Conservation (phyloP, 2,113 vertebrate genomes). For the Xyliphius kryptos region DNA sequence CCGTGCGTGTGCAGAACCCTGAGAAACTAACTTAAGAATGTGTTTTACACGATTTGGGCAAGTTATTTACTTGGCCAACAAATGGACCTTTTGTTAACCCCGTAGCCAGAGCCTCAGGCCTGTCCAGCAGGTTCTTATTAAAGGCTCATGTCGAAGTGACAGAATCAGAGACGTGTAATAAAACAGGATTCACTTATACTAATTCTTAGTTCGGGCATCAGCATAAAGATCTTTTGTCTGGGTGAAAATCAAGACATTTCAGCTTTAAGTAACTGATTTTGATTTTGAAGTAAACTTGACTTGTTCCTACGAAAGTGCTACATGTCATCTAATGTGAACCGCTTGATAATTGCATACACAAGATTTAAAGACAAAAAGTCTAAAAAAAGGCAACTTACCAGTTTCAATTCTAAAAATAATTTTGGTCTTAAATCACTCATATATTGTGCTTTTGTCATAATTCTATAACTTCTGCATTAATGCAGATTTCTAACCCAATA, state of each 20-base stretch:
- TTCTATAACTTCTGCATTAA: slow-evolving; percentile 2
- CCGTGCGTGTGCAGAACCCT: neutral
- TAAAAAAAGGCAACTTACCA: neutral
- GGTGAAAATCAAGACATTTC: slow-evolving; percentile 5
- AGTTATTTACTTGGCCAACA: neutral
- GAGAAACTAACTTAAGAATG: slow-evolving; percentile 10
- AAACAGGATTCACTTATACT: neutral
- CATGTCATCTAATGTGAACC: neutral
- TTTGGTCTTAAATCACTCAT: neutral
- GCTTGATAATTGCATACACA: neutral
- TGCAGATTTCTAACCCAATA: neutral
- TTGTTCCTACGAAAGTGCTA: slow-evolving; percentile 18
- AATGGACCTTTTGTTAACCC: neutral
- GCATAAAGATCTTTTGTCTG: neutral
- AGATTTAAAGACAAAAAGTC: neutral
- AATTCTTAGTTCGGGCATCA: neutral
- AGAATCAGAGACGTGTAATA: neutral
- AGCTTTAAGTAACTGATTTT: neutral
- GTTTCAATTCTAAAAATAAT: slow-evolving; percentile 6
- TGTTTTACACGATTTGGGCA: neutral
- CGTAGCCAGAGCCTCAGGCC: slow-evolving; percentile 5
- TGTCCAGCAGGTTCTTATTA: slow-evolving; percentile 2
- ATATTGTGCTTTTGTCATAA: slow-evolving; percentile 6
- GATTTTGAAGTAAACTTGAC: slow-evolving; percentile 20
- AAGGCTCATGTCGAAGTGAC: slow-evolving; percentile 3